Conservation (phyloP, 1,140 invertebrate species). For the Ceratoteleas bidentatus region DNA sequence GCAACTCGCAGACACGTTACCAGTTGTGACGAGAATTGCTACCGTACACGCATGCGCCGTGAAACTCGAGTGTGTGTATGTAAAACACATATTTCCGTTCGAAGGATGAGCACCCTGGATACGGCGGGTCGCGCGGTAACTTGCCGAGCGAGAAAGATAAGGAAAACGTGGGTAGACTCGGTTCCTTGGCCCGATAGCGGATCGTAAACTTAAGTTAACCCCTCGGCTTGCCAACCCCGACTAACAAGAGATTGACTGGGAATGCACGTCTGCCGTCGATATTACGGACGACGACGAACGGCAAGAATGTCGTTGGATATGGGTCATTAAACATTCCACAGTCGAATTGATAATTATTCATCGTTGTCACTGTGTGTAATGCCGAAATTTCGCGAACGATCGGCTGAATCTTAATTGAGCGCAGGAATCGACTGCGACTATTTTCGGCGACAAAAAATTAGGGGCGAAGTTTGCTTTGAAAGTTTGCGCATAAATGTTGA, state of each 20-base stretch:
- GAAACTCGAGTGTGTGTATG: conserved; percentile 11
- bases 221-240: conserved; percentile 42
- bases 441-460: neutral
- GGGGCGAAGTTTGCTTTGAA: neutral
- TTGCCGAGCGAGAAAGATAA: conserved; percentile 73
- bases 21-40: conserved; percentile 49
- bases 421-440: neutral
- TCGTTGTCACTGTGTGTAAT: neutral
- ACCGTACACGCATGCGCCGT: neutral
- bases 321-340: conserved; percentile 25
- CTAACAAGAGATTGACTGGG: conserved; percentile 56
- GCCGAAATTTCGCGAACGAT: neutral
- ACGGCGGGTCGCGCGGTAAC: conserved; percentile 51
- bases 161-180: conserved; percentile 77
- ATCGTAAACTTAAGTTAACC: conserved; percentile 46
- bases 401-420: neutral
- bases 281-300: conserved; percentile 24
- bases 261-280: conserved; percentile 33
- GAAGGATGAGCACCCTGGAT: conserved; percentile 60
- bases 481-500: too few relatives aligned
- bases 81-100: conserved; percentile 57
- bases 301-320: conserved; percentile 16
- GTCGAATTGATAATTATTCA: conserved; percentile 21
- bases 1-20: conserved; percentile 33
- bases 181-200: conserved; percentile 70